phyloP scores from a whole-genome alignment of 2,113 vertebrate genomes.

The Nothoprocta perdicaria region DNA sequence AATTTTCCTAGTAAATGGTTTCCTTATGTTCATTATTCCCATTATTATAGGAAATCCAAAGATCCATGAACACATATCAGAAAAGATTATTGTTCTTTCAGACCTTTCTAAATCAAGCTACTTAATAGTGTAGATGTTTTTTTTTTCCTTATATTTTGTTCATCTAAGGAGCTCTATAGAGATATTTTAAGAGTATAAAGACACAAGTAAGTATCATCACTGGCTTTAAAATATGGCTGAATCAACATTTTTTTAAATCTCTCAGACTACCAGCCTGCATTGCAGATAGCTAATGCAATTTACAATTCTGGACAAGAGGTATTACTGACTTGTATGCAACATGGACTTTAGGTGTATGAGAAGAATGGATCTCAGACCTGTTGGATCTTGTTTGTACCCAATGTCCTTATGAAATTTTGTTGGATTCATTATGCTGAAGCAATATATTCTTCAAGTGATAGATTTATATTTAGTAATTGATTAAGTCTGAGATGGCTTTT shows the following conservation, averaged over 20 bases:
- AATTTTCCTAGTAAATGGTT: neutral
- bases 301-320: neutral
- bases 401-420: neutral
- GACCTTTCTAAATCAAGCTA: neutral
- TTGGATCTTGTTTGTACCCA: neutral
- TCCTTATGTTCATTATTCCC: neutral
- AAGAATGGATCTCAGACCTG: neutral
- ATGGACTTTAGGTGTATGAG: neutral
- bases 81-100: neutral
- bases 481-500: constrained; percentile 63
- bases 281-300: neutral
- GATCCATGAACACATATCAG: neutral
- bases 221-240: neutral
- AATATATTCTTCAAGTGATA: constrained; percentile 7
- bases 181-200: neutral
- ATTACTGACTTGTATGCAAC: neutral
- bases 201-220: neutral
- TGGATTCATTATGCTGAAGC: neutral
- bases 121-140: neutral
- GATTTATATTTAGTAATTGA: constrained; percentile 50
- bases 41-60: neutral
- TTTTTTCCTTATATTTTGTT: neutral
- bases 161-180: neutral
- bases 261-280: neutral
- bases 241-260: neutral